Conservation (phyloP, 1,140 invertebrate genomes). For the Akabosia matsudoensis region DNA sequence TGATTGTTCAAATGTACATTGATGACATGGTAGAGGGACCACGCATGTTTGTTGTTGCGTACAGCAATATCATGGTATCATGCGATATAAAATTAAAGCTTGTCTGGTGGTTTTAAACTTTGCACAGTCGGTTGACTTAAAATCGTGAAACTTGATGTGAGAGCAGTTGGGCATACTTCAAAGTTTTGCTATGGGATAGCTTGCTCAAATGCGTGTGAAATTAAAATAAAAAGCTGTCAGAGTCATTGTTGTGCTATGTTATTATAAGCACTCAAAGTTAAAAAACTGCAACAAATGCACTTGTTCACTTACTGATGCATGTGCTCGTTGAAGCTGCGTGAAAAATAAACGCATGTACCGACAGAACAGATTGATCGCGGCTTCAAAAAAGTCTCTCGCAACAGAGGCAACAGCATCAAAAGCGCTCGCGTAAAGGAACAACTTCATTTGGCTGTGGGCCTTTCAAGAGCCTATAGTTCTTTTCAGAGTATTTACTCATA, state of each 20-base stretch:
- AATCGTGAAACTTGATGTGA: not conserved
- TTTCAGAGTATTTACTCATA: not conserved
- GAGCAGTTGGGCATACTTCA: not conserved
- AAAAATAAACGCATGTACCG: not conserved
- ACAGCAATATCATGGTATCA: not conserved
- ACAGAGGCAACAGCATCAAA: not conserved
- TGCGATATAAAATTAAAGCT: not conserved
- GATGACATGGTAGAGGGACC: slow-evolving; percentile 3
- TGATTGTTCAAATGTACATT: not conserved
- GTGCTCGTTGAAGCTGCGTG: not conserved
- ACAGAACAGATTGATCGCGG: not conserved
- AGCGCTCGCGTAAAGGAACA: not conserved
- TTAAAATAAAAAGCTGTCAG: not conserved
- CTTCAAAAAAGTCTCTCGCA: no score
- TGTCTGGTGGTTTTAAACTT: not conserved
- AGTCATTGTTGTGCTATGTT: not conserved
- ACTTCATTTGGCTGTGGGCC: not conserved
- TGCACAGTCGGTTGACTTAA: no score
- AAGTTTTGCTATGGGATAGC: no score
- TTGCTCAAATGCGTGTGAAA: slow-evolving; percentile 3
- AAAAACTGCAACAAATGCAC: not conserved
- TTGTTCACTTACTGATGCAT: not conserved
- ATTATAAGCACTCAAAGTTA: not conserved
- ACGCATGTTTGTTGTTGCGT: not conserved
- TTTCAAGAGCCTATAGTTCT: not conserved